These are phyloP conservation scores for Trissoscelio sp. DNA, from an alignment of 2,888 invertebrate genomes.

Conservation along the genomic window DNA sequence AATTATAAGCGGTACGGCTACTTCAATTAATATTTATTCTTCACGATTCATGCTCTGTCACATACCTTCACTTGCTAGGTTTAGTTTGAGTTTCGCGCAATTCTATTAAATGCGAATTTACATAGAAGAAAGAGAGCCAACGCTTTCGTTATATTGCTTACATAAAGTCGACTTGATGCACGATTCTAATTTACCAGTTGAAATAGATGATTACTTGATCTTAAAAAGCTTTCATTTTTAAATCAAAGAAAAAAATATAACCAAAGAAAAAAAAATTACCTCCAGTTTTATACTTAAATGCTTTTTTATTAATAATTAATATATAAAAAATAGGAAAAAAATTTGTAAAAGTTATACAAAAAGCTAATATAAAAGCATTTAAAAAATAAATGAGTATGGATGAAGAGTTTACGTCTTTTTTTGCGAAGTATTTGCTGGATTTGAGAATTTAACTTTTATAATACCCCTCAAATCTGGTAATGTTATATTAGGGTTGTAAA, in stretches of 20 bases:
- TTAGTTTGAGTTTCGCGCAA: conserved; percentile 37
- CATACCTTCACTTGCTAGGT: conserved; percentile 75
- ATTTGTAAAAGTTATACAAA: too few species aligned
- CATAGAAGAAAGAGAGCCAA: conserved; percentile 10
- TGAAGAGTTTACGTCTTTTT: not conserved
- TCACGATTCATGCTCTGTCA: conserved; percentile 74
- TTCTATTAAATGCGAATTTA: conserved; percentile 14
- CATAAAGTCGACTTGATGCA: conserved; percentile 10
- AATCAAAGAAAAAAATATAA: too few species aligned
- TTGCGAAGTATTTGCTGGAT: not conserved
- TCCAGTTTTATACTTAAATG: too few species aligned
- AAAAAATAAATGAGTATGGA: too few species aligned
- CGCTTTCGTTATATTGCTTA: conserved; percentile 2
- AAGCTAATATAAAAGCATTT: too few species aligned
- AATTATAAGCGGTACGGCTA: conserved; percentile 83
- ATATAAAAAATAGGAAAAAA: too few species aligned
- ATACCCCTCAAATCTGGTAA: not conserved
- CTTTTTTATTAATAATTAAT: too few species aligned
- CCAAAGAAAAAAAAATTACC: too few species aligned
- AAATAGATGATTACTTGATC: not conserved
- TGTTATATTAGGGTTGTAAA: not conserved
- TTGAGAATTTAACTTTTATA: not conserved
- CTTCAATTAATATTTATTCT: conserved; percentile 78
- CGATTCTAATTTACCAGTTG: not conserved
- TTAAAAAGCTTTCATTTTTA: not conserved